Evolutionary conservation across 2,113 vertebrate species (phyloP), one percentile per base, ranked within the genome.

Genomic region (Lipotes vexillifer): DNA sequence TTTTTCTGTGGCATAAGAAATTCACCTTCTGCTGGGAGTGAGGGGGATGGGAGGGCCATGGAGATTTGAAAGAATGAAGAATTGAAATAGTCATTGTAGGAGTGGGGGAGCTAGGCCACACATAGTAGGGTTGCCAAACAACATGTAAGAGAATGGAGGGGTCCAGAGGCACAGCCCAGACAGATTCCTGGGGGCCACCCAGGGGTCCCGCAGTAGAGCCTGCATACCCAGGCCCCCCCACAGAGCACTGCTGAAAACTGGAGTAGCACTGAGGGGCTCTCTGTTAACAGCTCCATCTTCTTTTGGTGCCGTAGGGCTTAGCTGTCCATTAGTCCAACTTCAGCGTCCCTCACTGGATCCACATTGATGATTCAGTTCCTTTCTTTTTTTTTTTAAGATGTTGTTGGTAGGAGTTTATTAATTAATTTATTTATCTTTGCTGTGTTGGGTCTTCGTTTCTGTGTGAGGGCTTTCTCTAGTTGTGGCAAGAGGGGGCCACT

Each of bases 271-370:
- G 23, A 27, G 59, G 21, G 31, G 8, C 74, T 55, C 55, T 41
- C 49, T 23, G 41, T 13, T 31, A 31, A n/a, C 38, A 68, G 84
- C 11, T 71, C 29, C 3, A 17, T 25, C 10, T 18, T 89, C 85
- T 23, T 49, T 11, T 52, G 36, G 23, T 29, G 75, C 69, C 49
- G 10, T 23, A 33, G 46, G 71, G 44, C 75, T 78, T 25, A 11
- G 12, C 0, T 12, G 66, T 31, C 66, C n/a, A 21, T 12, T 3
- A 4, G 61, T 7, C 63, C 20, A 6, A 4, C 8, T 3, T 25
- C 2, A 1, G 11, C 7, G 2, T 38, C 36, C 29, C 25, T 29
- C 20, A 13, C 29, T 14, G 38, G 68, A 33, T 6, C 49, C n/a
- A 6, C 20, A 3, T 2, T 5, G 1, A 5, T 46, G 61, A 63